These are phyloP conservation scores for Menidia beryllina DNA, from an alignment of 2,113 vertebrate species.

Conservation along the genomic window DNA sequence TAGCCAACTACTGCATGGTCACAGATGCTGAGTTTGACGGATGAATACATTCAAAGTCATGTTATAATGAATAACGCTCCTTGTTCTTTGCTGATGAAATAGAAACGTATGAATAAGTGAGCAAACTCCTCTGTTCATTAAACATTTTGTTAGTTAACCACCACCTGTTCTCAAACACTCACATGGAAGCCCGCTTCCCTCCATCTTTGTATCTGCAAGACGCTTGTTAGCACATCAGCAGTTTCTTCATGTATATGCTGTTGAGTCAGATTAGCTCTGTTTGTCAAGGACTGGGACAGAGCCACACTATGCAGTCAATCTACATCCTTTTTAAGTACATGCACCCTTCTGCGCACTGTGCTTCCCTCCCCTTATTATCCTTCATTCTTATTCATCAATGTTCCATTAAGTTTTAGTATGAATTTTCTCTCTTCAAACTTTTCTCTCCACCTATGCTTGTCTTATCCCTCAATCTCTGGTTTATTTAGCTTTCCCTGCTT, in stretches of 20 bases:
- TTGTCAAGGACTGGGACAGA: constrained; percentile 37
- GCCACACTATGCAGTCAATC: constrained; percentile 17
- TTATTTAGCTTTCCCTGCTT: constrained; percentile 26
- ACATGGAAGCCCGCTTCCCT: background rate
- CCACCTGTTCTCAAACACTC: background rate
- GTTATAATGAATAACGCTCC: constrained; percentile 3
- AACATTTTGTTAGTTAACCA: background rate
- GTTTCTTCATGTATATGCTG: constrained; percentile 20
- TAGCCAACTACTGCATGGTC: background rate
- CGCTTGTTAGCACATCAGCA: constrained; percentile 10
- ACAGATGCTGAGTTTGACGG: too few relatives aligned
- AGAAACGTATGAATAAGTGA: background rate
- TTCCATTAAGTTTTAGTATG: constrained; percentile 2
- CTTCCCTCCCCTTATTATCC: constrained; percentile 35
- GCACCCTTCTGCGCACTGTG: background rate
- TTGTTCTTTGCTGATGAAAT: background rate
- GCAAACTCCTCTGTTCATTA: background rate
- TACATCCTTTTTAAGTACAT: constrained; percentile 24
- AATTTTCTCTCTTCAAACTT: constrained; percentile 22
- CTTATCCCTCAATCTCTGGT: constrained; percentile 21
- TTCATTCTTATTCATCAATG: constrained; percentile 32
- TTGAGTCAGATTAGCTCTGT: constrained; percentile 43
- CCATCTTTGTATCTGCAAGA: background rate
- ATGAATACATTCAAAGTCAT: background rate
- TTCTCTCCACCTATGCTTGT: constrained; percentile 9